Evolutionary conservation across 2,888 invertebrate species (phyloP).

Genomic region (Apodemia mormo): DNA sequence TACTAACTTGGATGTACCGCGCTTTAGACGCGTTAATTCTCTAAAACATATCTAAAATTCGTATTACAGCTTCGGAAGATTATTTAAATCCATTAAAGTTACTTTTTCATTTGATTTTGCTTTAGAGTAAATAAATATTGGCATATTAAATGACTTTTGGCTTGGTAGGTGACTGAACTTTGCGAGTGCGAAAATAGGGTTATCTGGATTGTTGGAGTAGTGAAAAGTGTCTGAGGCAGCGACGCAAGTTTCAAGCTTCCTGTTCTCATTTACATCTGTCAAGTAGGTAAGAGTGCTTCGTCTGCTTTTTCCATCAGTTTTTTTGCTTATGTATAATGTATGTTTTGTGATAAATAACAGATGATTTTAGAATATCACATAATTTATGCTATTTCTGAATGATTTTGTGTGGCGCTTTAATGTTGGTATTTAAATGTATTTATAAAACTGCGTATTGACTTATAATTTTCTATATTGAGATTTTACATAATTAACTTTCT

Average conservation of each 20-base stretch:
- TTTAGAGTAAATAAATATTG: conserved; percentile 25
- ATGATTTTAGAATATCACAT: not conserved
- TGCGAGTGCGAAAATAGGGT: conserved; percentile 57
- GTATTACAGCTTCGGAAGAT: conserved; percentile 43
- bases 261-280: conserved; percentile 69
- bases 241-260: conserved; percentile 51
- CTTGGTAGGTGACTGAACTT: conserved; percentile 42
- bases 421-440: not conserved
- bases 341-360: not conserved
- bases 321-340: conserved; percentile 44
- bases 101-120: conserved; percentile 25
- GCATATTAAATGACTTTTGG: conserved; percentile 22
- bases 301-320: conserved; percentile 59
- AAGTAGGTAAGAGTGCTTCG: conserved; percentile 64
- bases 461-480: too few species aligned
- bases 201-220: conserved; percentile 65
- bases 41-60: conserved; percentile 49
- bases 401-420: not conserved
- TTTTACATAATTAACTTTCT: too few species aligned
- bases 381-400: not conserved
- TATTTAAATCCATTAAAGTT: not conserved
- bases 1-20: conserved; percentile 63
- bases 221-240: conserved; percentile 56
- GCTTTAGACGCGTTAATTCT: conserved; percentile 51
- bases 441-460: not conserved